These are phyloP conservation scores for Polietes domitor DNA, from an alignment of 2,888 invertebrate species.

Conservation along the genomic window DNA sequence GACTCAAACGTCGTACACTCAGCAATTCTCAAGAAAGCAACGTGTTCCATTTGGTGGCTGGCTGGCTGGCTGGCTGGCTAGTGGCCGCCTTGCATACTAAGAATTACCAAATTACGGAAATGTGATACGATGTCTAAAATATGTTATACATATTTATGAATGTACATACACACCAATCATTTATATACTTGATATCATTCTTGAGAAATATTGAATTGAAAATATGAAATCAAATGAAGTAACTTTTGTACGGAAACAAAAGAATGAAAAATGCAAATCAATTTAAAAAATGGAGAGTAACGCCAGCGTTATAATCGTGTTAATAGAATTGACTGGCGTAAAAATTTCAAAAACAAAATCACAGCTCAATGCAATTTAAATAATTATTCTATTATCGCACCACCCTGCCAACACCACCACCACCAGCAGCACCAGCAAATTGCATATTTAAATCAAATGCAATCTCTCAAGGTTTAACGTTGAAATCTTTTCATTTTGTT, in stretches of 20 bases:
- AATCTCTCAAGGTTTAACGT: background rate
- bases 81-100: background rate
- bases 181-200: no score
- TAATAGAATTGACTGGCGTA: no score
- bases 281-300: no score
- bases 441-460: background rate
- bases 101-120: conserved; percentile 14
- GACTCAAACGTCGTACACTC: background rate
- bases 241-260: no score
- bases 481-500: background rate
- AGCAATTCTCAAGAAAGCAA: conserved; percentile 16
- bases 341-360: background rate
- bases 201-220: no score
- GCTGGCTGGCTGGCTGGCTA: no score
- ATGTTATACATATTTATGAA: background rate
- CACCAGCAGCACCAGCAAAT: no score
- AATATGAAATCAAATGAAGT: no score
- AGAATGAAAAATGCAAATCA: no score
- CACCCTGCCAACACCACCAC: no score
- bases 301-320: no score
- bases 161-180: background rate
- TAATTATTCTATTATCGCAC: background rate
- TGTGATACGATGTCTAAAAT: conserved; percentile 31
- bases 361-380: conserved; percentile 1
- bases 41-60: background rate